Percentiles rank a stretch among this genome's conserved stretches.
These are phyloP conservation scores for Apotomis betuletana DNA, from an alignment of 2,888 invertebrate species.

Conservation along the genomic window DNA sequence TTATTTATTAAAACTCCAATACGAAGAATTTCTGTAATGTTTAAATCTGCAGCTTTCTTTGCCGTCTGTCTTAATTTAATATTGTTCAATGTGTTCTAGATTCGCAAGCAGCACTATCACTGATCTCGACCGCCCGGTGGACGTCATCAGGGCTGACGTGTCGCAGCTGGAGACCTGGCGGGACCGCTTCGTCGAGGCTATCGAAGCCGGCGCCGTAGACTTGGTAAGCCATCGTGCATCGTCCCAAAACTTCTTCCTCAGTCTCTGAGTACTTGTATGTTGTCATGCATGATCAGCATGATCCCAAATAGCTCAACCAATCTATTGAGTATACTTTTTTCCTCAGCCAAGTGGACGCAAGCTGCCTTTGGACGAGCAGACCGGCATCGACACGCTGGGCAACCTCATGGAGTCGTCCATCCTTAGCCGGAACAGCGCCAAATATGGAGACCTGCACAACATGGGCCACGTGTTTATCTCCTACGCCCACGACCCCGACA, in stretches of 20 bases:
- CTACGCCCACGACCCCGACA: conserved; percentile 91
- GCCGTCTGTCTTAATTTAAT: no score
- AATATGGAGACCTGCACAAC: conserved; percentile 93
- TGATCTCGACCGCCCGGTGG: conserved; percentile 87
- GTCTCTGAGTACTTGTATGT: no score
- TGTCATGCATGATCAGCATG: no score
- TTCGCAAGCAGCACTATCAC: conserved; percentile 80
- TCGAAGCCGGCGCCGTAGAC: conserved; percentile 85
- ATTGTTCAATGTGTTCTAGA: conserved; percentile 47
- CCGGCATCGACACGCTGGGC: conserved; percentile 90
- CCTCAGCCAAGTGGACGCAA: conserved; percentile 83
- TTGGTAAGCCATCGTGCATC: conserved; percentile 75
- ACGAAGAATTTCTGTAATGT: no score
- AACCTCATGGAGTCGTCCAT: conserved; percentile 90
- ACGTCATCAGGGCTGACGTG: conserved; percentile 86
- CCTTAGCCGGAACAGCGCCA: conserved; percentile 86
- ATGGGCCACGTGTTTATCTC: conserved; percentile 91
- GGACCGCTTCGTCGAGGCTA: conserved; percentile 88
- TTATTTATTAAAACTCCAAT: no score
- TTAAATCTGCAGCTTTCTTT: no score
- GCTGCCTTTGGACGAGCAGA: conserved; percentile 84
- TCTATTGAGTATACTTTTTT: no score
- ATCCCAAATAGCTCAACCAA: no score
- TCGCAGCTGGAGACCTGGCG: conserved; percentile 90
- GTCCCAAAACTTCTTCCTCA: no score